Conservation (phyloP, 1,140 invertebrate species). For the Nomia melanderi region DNA sequence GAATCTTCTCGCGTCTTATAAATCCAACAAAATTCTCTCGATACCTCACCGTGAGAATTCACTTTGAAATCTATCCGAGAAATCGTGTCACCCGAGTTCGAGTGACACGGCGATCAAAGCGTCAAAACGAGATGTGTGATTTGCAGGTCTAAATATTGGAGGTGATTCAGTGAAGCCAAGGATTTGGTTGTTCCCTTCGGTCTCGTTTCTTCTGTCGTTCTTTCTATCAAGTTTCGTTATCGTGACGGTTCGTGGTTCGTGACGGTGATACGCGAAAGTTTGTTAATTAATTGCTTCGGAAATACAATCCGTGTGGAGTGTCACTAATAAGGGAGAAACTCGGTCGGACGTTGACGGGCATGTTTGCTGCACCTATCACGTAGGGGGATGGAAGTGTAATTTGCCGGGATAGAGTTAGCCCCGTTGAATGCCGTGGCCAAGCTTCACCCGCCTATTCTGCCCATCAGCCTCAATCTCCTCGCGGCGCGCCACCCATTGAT, state of each 20-base stretch:
- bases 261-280: conserved; percentile 58
- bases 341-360: conserved; percentile 68
- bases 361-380: conserved; percentile 70
- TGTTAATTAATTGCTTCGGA: conserved; percentile 70
- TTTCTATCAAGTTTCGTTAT: neutral
- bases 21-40: too few species aligned
- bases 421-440: conserved; percentile 66
- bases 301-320: conserved; percentile 68
- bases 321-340: conserved; percentile 70
- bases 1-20: too few species aligned
- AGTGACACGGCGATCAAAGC: too few species aligned
- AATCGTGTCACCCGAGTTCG: too few species aligned
- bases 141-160: too few species aligned
- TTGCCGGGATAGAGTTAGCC: conserved; percentile 70
- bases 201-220: too few species aligned
- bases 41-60: too few species aligned
- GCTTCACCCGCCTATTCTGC: conserved; percentile 55
- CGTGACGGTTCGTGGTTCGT: conserved; percentile 15
- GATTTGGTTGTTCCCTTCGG: too few species aligned
- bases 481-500: conserved; percentile 60
- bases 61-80: too few species aligned
- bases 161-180: too few species aligned
- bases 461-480: conserved; percentile 36
- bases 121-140: too few species aligned
- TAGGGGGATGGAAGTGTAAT: conserved; percentile 72